Evolutionary conservation across 2,797 vertebrate genomes (phyloP), one percentile per base, ranked within the genome.

Genomic region (Galaxias olidus): DNA sequence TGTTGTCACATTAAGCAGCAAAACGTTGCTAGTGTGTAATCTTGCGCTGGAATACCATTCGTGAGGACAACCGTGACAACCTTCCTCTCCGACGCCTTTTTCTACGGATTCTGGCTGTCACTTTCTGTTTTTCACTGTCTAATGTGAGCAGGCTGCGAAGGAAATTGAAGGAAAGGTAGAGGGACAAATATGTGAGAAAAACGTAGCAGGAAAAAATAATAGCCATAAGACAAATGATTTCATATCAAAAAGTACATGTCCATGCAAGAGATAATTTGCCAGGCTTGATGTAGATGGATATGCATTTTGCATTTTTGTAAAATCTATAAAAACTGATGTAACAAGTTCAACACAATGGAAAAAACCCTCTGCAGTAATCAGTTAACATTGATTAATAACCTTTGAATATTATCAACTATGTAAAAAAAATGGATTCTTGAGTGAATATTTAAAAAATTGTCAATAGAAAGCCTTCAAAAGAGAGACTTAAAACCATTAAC

Each of bases 21-120:
- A 52, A 17, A n/a, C 40, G 67, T 4, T 0, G 44, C 83, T 90
- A 93, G 20, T 80, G 87, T 15, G 58, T 62, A 20, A 84, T 90
- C 87, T 90, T 90, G 83, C 83, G 79, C 7, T 63, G 69, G 47
- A 85, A 84, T 0, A 81, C 87, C 86, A 92, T 88, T 50, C 80
- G 80, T 3, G 86, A 82, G 18, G 90, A 93, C 78, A 93, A 83
- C 20, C 86, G 83, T 48, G 84, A 85, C n/a, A n/a, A n/a, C 63
- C 88, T 89, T 89, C 91, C 90, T 86, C 90, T 90, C 84, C 89
- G 87, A 1, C 91, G 87, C 73, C 92, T 91, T 88, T 90, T 92
- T 76, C 89, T 89, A 79, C 79, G 80, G 43, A 88, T 90, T 64
- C 81, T 80, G 0, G 88, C 88, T 0, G 88, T 90, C 61, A 51